phyloP scores from a whole-genome alignment of 2,113 vertebrate species.

The Lota lota region DNA sequence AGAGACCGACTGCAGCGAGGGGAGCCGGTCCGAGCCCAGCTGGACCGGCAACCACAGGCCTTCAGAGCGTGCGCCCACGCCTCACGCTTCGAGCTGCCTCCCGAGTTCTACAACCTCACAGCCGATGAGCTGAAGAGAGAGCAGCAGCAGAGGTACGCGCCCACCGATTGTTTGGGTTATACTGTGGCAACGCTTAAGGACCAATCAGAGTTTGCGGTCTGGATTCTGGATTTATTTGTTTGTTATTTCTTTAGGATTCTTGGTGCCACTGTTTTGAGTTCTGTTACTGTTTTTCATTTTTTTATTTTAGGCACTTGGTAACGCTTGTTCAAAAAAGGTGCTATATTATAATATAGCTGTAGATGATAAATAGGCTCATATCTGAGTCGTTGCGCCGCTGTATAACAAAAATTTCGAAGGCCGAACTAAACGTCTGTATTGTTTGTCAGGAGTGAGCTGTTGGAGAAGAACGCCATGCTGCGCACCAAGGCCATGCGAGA shows the following conservation, averaged over 20 bases:
- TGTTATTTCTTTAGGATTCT: no score
- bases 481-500: constrained; percentile 93
- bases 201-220: background rate
- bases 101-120: constrained; percentile 86
- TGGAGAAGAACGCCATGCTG: constrained; percentile 85
- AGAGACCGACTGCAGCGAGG: constrained; percentile 78
- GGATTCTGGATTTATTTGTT: no score
- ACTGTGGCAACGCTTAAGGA: background rate
- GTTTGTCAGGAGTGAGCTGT: constrained; percentile 74
- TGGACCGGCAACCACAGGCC: constrained; percentile 79
- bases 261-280: no score
- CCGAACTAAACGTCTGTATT: background rate
- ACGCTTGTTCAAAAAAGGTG: no score
- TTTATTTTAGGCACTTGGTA: no score
- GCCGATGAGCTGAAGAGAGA: constrained; percentile 85
- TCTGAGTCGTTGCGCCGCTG: no score
- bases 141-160: constrained; percentile 78
- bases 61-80: constrained; percentile 80
- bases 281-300: no score
- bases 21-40: constrained; percentile 79
- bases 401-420: no score
- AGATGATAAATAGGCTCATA: no score
- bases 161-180: background rate
- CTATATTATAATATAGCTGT: no score
- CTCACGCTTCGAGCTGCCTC: constrained; percentile 82